Evolutionary conservation across 2,888 invertebrate genomes (phyloP), one percentile per base, ranked within the genome.

Genomic region (Cyclophora punctaria): DNA sequence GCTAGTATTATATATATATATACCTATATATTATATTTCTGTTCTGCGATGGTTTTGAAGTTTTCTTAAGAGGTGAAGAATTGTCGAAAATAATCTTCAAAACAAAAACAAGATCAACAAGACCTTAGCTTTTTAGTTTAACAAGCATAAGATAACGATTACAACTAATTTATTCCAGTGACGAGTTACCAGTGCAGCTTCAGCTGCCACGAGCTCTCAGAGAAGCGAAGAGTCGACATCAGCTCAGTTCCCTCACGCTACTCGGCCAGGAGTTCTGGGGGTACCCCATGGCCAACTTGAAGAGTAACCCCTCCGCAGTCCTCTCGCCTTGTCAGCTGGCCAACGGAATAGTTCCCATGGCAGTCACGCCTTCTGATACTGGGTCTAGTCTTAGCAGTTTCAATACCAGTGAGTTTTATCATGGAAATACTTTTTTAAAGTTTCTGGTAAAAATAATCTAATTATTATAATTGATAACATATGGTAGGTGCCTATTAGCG

Each of bases 151-250:
- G 1, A 20, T 20, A 1, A 20, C 20, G 20, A 20, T 20, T 20
- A 20, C 20, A 20, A 20, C 20, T 20, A 20, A 20, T 20, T 41
- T 3, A 4, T 90, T 87, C 50, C 89, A 94, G 96, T 85, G 97
- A 97, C 80, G 98, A 98, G 89, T 89, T 98, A 70, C 98, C 98
- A 55, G 96, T 97, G 50, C 95, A 95, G 83, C 90, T 98, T 63
- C 92, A 93, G 61, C 87, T 98, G 69, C 97, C 98, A 44, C 91
- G 93, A 61, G 93, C 96, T 37, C 92, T 98, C 64, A 91, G 95
- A 48, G 95, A 96, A 62, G 97, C 97, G 47, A 95, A 93, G 76
- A 96, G 96, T 71, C 92, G 97, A 44, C 96, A 97, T 76, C 96
- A 97, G 75, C 91, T 98, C 46, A 94, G 95, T 47, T 97, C 97